Evolutionary conservation across 2,888 invertebrate genomes (phyloP), one percentile per base, ranked within the genome.

Genomic region (Chrysomela aeneicollis): DNA sequence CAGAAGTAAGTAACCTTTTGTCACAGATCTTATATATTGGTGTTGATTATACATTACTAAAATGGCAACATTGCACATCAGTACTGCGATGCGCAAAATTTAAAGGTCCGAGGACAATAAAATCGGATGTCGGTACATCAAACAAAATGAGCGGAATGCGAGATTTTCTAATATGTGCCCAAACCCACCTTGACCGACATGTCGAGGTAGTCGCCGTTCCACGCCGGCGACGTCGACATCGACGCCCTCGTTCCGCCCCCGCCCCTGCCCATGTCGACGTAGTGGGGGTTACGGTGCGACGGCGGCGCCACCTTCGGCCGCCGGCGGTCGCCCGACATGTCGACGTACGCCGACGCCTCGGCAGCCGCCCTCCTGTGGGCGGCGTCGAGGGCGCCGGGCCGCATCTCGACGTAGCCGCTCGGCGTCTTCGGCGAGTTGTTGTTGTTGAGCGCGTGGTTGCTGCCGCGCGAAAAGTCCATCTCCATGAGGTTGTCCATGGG

Each of bases 401-500:
- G 82, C 84, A 84, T 84, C 75, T 84, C 82, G 35, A 84, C 79
- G 75, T 84, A 84, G 49, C 82, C 82, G 57, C 77, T 72, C 80
- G 82, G 55, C 78, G 84, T 84, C 72, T 83, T 78, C 21, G 59
- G 51, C 19, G 63, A 81, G 52, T 72, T 73, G 55, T 63, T 68
- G 52, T 72, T 73, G 58, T 73, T 76, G 69, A 73, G 79, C 15
- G 81, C 70, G n/a, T 74, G 69, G 15, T 74, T 86, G 0, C 88
- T 67, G 12, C 68, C 69, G 17, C 72, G 85, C 0, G 88, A 87
- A 75, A 91, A 92, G 78, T 92, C 91, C 71, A 94, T 87, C 83
- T 93, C 92, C 92, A 94, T 93, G 73, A 93, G 86, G 83, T 94
- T 92, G 71, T 90, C 90, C 87, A 89, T 89, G 6, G 79, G 80